Evolutionary conservation across 2,888 invertebrate species (phyloP), one percentile per base, ranked within the genome.

Genomic region (Masnerella sp.): DNA sequence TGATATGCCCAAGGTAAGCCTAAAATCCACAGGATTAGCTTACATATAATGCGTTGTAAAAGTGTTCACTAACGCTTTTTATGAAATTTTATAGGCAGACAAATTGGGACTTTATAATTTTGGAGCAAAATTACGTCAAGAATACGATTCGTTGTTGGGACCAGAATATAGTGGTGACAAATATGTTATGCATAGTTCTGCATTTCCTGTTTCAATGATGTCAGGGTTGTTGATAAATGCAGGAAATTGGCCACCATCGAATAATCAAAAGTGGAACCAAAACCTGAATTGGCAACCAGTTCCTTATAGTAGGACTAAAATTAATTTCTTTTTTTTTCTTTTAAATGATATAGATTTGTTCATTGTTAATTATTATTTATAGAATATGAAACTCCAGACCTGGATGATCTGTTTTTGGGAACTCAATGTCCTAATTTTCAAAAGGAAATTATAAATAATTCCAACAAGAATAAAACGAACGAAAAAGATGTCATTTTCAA

Each of bases 121-220:
- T 2, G 91, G 91, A 0, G 83, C 86, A 67, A 88, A 88, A 72
- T 78, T 91, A 4, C 88, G 90, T 54, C 74, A 83, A 5, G 85
- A 84, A 8, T 91, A 91, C 77, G 84, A 87, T n/a, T 79, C 83
- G 0, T 87, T 90, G 20, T 81, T 91, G 30, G 90, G 89, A 0
- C 79, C 79, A 0, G 75, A 89, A 9, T 91, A 91, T 79, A 79
- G 88, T 0, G 87, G 89, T 0, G 70, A 80, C 7, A 22, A 77
- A 2, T 77, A 82, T 5, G 77, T 74, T 30, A 87, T 90, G 42
- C 88, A 90, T 17, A 93, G 93, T 28, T 93, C 94, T 0, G 91
- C 93, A 82, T 92, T 89, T 81, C 92, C 93, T 54, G 89, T 94
- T 45, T 94, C 95, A 0, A 90, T 94, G 86, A 93, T 93, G 91